A percentile compares a stretch with the other conserved stretches of the same genome.
Conservation (phyloP, 2,888 invertebrate species). For the Volucella zonaria region DNA sequence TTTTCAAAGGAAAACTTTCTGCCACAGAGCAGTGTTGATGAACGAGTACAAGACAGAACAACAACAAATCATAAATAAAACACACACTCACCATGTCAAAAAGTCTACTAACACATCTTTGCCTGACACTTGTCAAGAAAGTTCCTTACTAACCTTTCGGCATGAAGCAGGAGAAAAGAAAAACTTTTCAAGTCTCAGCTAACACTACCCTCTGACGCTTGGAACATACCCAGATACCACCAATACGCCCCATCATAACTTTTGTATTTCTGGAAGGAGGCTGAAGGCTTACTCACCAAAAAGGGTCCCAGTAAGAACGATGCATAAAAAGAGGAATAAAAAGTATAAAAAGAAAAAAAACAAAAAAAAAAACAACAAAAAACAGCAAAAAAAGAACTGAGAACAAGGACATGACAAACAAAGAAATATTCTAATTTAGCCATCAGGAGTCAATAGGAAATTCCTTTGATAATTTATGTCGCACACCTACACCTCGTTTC, state of each 20-base stretch:
- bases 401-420: slow-evolving; percentile 54
- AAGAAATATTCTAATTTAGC: slow-evolving; percentile 71
- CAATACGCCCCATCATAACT: slow-evolving; percentile 1
- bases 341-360: too few relatives aligned
- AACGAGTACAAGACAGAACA: slow-evolving; percentile 26
- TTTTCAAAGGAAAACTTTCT: slow-evolving; percentile 10
- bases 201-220: background rate
- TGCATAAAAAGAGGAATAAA: too few relatives aligned
- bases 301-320: background rate
- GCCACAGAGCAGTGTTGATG: slow-evolving; percentile 23
- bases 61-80: slow-evolving; percentile 47
- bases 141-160: slow-evolving; percentile 24
- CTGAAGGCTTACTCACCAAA: slow-evolving; percentile 19
- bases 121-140: slow-evolving; percentile 61
- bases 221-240: slow-evolving; percentile 24
- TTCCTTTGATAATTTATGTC: slow-evolving; percentile 67
- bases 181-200: slow-evolving; percentile 19
- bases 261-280: background rate
- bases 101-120: slow-evolving; percentile 43
- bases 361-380: slow-evolving; percentile 4
- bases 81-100: slow-evolving; percentile 10
- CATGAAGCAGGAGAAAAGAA: background rate
- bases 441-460: slow-evolving; percentile 64
- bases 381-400: background rate
- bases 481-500: slow-evolving; percentile 11